Conservation (phyloP, 1,140 invertebrate species). For the Drosophila santomea region DNA sequence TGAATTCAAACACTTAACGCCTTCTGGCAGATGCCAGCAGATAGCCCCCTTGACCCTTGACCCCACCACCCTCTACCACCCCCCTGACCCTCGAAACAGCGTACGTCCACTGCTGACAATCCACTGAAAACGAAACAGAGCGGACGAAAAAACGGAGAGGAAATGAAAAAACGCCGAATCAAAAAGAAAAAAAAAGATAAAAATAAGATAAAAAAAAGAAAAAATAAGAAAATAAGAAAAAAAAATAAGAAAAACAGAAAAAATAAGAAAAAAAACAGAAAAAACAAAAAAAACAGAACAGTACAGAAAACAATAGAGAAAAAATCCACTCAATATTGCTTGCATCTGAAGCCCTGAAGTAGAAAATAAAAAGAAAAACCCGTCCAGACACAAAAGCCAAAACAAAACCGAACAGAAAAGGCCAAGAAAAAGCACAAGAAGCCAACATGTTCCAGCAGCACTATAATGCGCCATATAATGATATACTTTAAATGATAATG, state of each 20-base stretch:
- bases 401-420: constrained; percentile 12
- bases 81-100: background rate
- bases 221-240: constrained; percentile 11
- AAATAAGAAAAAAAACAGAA: constrained; percentile 16
- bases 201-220: constrained; percentile 12
- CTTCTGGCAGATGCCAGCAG: constrained; percentile 44
- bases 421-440: constrained; percentile 29
- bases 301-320: constrained; percentile 19
- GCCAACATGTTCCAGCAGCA: constrained; percentile 23
- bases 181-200: constrained; percentile 15
- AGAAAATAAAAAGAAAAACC: constrained; percentile 14
- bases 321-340: constrained; percentile 51
- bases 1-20: constrained; percentile 54
- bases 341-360: constrained; percentile 37
- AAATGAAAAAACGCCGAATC: constrained; percentile 30
- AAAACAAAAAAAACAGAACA: too few relatives aligned
- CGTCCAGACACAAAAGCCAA: constrained; percentile 40
- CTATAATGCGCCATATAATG: too few relatives aligned
- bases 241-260: too few relatives aligned
- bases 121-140: constrained; percentile 27
- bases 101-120: constrained; percentile 34
- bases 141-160: constrained; percentile 1
- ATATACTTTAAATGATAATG: too few relatives aligned
- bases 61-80: background rate
- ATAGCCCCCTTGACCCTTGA: constrained; percentile 4